Conservation (phyloP, 2,888 invertebrate genomes). For the Ophioninae sp. region DNA sequence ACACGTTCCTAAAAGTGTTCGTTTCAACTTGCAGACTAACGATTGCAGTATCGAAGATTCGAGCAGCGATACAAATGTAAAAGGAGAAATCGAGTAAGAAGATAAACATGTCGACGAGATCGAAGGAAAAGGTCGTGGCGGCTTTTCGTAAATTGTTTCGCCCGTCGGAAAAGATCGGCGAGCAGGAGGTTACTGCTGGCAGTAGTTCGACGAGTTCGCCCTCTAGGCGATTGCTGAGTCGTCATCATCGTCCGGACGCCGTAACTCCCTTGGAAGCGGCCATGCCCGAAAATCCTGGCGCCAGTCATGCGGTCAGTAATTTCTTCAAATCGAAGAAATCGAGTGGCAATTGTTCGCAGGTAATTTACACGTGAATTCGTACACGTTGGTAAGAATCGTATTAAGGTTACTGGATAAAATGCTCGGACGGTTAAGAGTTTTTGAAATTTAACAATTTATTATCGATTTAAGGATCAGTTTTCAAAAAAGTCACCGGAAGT, state of each 20-base stretch:
- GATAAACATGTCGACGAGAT: constrained; percentile 87
- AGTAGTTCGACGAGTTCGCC: constrained; percentile 85
- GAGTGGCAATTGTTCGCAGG: constrained; percentile 70
- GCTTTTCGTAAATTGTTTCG: constrained; percentile 91
- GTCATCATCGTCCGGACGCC: constrained; percentile 76
- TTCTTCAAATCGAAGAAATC: constrained; percentile 78
- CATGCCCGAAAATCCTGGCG: constrained; percentile 73
- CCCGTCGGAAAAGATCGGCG: constrained; percentile 86
- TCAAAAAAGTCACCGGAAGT: no score
- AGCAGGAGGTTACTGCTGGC: constrained; percentile 82
- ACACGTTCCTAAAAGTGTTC: neutral
- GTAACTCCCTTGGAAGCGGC: constrained; percentile 78
- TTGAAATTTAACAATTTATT: no score
- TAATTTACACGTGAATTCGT: neutral
- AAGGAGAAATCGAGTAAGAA: neutral
- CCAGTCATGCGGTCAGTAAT: constrained; percentile 72
- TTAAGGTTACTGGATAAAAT: neutral
- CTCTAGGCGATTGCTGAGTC: constrained; percentile 82
- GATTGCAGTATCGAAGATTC: neutral
- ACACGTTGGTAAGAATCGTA: neutral
- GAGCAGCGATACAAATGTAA: neutral
- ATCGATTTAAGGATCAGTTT: no score
- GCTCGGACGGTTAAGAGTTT: no score
- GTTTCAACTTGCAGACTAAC: constrained; percentile 11
- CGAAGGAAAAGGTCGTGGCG: constrained; percentile 91